phyloP scores from a whole-genome alignment of 2,888 invertebrate genomes.

The Asteroscopus sphinx region DNA sequence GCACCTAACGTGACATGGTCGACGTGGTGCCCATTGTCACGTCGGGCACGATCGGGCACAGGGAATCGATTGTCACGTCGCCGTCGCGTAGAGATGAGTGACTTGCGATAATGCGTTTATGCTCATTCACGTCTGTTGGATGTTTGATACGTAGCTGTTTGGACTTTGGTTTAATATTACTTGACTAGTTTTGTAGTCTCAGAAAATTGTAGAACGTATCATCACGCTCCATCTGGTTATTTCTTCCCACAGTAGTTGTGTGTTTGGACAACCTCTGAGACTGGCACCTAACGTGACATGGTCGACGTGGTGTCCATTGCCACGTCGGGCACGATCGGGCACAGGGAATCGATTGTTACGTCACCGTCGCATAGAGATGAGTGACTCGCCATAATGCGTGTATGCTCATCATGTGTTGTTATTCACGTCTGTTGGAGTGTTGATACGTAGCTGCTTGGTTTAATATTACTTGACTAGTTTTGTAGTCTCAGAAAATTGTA shows the following conservation, averaged over 20 bases:
- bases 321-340: conserved; percentile 12
- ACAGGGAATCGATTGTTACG: conserved; percentile 11
- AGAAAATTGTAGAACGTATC: too few species aligned
- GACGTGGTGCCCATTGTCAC: conserved; percentile 22
- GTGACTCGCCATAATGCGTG: conserved; percentile 17
- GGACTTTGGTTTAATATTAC: too few species aligned
- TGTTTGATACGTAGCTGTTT: too few species aligned
- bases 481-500: too few species aligned
- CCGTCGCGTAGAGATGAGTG: background rate
- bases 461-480: too few species aligned
- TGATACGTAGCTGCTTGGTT: too few species aligned
- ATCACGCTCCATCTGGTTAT: too few species aligned
- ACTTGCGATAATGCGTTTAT: conserved; percentile 16
- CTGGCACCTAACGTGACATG: too few species aligned
- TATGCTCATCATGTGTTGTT: conserved; percentile 2
- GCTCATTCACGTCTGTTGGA: background rate
- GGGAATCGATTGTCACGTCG: conserved; percentile 11
- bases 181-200: too few species aligned
- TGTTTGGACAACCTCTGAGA: too few species aligned
- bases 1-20: conserved; percentile 6
- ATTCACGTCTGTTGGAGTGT: background rate
- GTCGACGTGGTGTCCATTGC: conserved; percentile 24
- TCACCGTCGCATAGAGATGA: background rate
- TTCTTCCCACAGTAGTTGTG: too few species aligned
- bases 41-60: conserved; percentile 8